Percentiles rank a stretch among this genome's conserved stretches.
phyloP scores from a whole-genome alignment of 53 echinoderm and acorn worm species.

The Echinometra lucunter region DNA sequence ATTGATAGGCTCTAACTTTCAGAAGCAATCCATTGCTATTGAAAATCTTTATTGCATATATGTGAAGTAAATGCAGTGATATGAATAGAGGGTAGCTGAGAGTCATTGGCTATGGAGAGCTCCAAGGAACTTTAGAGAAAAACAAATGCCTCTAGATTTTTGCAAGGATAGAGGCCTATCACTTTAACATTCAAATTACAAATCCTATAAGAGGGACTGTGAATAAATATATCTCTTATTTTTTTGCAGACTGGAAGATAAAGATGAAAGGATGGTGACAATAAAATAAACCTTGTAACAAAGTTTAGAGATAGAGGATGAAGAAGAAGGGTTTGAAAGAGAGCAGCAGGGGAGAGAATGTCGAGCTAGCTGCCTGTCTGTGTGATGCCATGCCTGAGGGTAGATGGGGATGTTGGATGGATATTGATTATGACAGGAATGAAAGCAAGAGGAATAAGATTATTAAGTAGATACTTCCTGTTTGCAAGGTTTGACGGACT shows the following conservation, averaged over 20 bases:
- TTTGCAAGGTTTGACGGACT: constrained; percentile 35
- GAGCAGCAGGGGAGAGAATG: neutral
- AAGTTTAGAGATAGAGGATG: neutral
- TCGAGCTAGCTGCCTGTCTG: neutral
- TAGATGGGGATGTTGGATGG: constrained; percentile 39
- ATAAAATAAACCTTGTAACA: neutral
- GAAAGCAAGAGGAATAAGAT: constrained; percentile 45
- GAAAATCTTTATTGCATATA: neutral
- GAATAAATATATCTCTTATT: no score
- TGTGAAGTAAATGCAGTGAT: neutral
- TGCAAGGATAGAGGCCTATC: no score
- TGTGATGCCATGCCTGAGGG: neutral
- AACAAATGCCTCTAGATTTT: neutral
- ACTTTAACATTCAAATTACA: neutral
- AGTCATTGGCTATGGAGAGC: neutral
- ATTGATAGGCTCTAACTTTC: neutral
- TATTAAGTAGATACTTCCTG: constrained; percentile 59
- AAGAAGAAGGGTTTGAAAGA: neutral
- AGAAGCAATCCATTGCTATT: neutral
- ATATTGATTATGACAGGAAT: constrained; percentile 55
- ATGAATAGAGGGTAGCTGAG: no score
- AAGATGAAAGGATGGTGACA: neutral
- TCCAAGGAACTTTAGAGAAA: neutral
- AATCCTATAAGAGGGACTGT: no score
- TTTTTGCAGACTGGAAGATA: neutral